These are phyloP conservation scores for Chloroceryle amazona DNA, from an alignment of 2,797 vertebrate species.

Conservation along the genomic window DNA sequence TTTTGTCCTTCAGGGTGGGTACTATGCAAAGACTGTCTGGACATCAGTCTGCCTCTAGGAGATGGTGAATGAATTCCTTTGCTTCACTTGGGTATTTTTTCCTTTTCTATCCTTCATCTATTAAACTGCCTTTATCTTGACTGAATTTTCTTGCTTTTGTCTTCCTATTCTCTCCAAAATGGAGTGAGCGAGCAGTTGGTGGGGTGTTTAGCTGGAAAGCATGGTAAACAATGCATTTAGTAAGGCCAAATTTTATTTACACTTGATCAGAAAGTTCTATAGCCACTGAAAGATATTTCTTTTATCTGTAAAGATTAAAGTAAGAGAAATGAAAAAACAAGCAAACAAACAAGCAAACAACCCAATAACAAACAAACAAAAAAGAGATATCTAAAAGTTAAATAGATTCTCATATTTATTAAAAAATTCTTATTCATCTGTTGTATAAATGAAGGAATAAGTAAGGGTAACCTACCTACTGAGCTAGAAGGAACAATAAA, in stretches of 20 bases:
- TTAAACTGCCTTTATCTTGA: neutral
- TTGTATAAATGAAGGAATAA: neutral
- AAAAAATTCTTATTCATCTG: neutral
- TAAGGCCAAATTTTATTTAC: neutral
- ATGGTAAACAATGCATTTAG: neutral
- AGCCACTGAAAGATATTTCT: neutral
- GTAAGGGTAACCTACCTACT: neutral
- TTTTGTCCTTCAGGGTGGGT: neutral
- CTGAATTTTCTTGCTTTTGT: neutral
- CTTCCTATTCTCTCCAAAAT: neutral
- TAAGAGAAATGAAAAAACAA: neutral
- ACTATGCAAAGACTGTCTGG: neutral
- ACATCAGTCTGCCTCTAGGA: neutral
- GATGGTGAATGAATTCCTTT: neutral
- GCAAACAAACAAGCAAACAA: too few relatives aligned
- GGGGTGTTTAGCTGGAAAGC: neutral
- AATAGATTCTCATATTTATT: neutral
- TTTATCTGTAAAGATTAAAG: neutral
- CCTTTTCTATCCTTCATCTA: neutral
- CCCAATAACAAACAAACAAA: too few relatives aligned
- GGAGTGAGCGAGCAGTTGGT: neutral
- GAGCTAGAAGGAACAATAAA: neutral
- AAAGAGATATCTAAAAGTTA: neutral
- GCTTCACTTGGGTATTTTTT: neutral
- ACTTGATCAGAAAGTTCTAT: neutral